These are phyloP conservation scores for Sphyrna mokarran DNA, from an alignment of 2,113 vertebrate genomes.

Conservation along the genomic window DNA sequence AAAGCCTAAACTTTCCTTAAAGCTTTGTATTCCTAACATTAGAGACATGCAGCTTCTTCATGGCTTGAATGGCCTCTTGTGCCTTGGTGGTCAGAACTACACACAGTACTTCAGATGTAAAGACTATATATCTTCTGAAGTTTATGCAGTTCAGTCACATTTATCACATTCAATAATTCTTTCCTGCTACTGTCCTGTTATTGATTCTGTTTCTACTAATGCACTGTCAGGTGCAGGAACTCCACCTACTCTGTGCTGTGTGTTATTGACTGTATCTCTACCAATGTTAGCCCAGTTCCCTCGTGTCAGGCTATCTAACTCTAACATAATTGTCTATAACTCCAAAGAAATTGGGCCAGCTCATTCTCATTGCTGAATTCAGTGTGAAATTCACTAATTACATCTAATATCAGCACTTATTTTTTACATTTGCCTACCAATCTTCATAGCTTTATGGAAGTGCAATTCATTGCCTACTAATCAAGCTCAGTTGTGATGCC, in stretches of 20 bases:
- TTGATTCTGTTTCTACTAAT: not conserved
- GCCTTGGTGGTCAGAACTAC: not conserved
- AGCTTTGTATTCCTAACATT: not conserved
- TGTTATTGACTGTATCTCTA: not conserved
- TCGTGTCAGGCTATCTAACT: not conserved
- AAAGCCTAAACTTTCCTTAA: not conserved
- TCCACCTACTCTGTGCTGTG: not conserved
- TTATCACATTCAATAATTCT: constrained; percentile 10
- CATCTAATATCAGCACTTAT: not conserved
- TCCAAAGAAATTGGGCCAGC: not conserved
- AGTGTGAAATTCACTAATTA: not conserved
- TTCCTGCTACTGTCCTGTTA: not conserved
- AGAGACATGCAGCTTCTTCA: not conserved
- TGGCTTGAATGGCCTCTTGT: not conserved
- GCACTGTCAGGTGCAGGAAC: not conserved
- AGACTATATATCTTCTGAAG: not conserved
- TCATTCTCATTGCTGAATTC: not conserved
- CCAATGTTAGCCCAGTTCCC: not conserved
- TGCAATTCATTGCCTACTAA: not conserved
- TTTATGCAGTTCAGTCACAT: not conserved
- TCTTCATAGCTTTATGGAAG: not conserved
- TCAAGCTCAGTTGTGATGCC: not conserved
- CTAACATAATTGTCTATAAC: not conserved
- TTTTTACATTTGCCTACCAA: not conserved
- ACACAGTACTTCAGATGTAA: not conserved